Evolutionary conservation across 1,140 invertebrate genomes (phyloP).

Genomic region (Myzus persicae): DNA sequence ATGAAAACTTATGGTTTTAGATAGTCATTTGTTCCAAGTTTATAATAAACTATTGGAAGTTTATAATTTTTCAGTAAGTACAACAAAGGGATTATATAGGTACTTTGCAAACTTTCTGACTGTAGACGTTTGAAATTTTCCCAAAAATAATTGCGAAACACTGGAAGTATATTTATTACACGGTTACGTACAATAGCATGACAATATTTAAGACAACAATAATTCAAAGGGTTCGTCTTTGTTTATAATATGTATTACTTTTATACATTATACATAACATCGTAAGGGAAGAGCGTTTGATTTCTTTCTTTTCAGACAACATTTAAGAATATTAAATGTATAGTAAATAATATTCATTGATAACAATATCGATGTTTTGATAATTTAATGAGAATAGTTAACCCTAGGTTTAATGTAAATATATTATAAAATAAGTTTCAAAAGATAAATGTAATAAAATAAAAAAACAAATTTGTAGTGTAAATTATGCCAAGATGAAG

Average conservation of each 20-base stretch:
- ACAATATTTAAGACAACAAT: neutral
- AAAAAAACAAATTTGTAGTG: neutral
- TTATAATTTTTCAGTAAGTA: constrained; percentile 8
- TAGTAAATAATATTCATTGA: neutral
- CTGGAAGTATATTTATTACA: constrained; percentile 15
- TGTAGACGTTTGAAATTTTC: neutral
- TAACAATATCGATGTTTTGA: neutral
- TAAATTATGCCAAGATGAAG: neutral
- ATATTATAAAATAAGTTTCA: neutral
- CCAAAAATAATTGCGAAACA: constrained; percentile 1
- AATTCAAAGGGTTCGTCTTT: neutral
- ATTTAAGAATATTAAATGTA: neutral
- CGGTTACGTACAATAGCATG: neutral
- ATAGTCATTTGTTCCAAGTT: constrained; percentile 6
- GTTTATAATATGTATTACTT: neutral
- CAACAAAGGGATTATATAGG: constrained; percentile 13
- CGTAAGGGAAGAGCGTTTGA: neutral
- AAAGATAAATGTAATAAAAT: neutral
- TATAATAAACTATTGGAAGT: neutral
- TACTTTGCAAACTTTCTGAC: neutral
- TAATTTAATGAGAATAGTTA: neutral
- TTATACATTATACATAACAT: neutral
- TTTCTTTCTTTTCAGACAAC: neutral
- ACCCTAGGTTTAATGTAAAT: neutral
- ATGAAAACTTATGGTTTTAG: neutral